Evolutionary conservation across 2,888 invertebrate genomes (phyloP).

Genomic region (Tinea semifulvella): DNA sequence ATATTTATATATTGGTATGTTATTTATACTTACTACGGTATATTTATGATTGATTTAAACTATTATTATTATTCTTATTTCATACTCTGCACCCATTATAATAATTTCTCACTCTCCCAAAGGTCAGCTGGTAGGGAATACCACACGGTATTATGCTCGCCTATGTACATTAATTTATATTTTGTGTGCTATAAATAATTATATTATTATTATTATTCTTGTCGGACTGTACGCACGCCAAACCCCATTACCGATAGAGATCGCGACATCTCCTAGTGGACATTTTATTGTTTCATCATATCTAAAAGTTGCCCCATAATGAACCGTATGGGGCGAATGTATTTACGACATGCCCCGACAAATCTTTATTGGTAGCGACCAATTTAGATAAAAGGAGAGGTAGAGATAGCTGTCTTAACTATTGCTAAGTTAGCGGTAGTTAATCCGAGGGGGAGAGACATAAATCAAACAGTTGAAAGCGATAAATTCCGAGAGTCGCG

Average conservation of each 20-base stretch:
- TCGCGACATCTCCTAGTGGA: slow-evolving; percentile 57
- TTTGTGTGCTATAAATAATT: too few relatives aligned
- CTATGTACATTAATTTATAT: too few relatives aligned
- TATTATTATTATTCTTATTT: too few relatives aligned
- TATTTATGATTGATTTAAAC: too few relatives aligned
- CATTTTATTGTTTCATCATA: slow-evolving; percentile 66
- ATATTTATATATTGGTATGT: too few relatives aligned
- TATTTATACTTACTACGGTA: too few relatives aligned
- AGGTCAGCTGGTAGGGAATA: too few relatives aligned
- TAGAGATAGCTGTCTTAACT: slow-evolving; percentile 66
- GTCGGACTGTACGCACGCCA: slow-evolving; percentile 29
- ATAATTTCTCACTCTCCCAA: too few relatives aligned
- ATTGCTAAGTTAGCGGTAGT: slow-evolving; percentile 66
- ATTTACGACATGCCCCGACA: slow-evolving; percentile 64
- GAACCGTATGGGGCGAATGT: slow-evolving; percentile 65
- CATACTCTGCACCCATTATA: too few relatives aligned
- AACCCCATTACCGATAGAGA: slow-evolving; percentile 62
- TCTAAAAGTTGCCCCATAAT: slow-evolving; percentile 66
- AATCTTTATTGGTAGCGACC: slow-evolving; percentile 66
- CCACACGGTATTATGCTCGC: too few relatives aligned
- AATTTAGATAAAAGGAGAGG: slow-evolving; percentile 68
- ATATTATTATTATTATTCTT: too few relatives aligned
- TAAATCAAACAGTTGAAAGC: slow-evolving; percentile 62
- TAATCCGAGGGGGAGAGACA: slow-evolving; percentile 56
- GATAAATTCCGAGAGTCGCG: slow-evolving; percentile 55